Percentiles rank a stretch among this genome's conserved stretches.
Evolutionary conservation across 2,113 vertebrate species (phyloP).

Genomic region (Nesogale talazaci): DNA sequence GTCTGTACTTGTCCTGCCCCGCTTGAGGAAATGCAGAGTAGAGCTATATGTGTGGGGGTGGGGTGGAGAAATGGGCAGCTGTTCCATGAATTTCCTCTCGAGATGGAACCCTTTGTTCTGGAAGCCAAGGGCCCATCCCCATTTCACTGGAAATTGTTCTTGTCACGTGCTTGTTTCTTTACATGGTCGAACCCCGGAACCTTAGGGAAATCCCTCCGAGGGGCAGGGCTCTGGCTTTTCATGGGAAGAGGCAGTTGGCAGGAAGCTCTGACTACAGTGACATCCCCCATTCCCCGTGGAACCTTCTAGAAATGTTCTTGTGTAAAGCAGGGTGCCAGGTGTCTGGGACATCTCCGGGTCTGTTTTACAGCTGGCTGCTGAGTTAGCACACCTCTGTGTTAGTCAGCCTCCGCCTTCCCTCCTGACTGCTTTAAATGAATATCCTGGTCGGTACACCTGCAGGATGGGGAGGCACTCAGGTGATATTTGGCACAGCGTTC

Average conservation of each 20-base stretch:
- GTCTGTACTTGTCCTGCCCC: neutral
- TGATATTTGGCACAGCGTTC: slow-evolving; percentile 11
- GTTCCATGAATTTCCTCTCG: neutral
- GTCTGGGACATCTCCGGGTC: neutral
- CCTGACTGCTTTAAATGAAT: slow-evolving; percentile 24
- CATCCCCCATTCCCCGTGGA: neutral
- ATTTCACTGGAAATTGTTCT: neutral
- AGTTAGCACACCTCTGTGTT: rapidly evolving
- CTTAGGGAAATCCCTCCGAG: neutral
- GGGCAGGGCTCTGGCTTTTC: neutral
- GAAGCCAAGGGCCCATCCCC: rapidly evolving
- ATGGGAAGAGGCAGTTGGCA: neutral
- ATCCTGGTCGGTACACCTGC: slow-evolving; percentile 3
- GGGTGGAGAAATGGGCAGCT: neutral
- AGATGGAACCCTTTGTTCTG: neutral
- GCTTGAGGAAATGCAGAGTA: neutral
- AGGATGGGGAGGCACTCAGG: neutral
- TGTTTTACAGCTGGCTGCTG: neutral
- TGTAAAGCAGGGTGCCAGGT: neutral
- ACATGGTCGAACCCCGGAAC: neutral
- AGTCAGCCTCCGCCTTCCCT: neutral
- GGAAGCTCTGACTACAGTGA: neutral
- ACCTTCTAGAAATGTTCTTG: neutral
- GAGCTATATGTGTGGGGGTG: neutral
- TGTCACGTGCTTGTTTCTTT: neutral